Conservation (phyloP, 2,797 vertebrate genomes). For the Nyctibius grandis region DNA sequence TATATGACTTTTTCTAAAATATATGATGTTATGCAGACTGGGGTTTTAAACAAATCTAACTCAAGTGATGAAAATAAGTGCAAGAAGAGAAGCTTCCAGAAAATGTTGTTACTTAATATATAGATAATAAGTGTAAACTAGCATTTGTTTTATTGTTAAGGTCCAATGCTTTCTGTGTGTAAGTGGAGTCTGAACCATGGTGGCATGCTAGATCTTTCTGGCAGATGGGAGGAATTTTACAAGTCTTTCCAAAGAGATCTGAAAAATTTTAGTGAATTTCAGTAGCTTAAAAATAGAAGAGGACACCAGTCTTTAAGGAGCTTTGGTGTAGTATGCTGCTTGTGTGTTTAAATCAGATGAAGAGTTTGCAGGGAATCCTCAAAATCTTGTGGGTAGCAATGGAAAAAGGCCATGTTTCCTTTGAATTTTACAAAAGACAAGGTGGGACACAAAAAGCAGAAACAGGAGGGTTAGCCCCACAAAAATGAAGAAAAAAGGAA, state of each 20-base stretch:
- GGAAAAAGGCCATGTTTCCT: rapidly evolving
- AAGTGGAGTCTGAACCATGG: not conserved
- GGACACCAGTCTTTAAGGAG: not conserved
- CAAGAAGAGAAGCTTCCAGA: not conserved
- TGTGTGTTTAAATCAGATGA: not conserved
- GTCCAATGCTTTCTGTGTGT: not conserved
- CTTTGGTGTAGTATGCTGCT: not conserved
- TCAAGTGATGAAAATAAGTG: not conserved
- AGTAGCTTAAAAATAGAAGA: not conserved
- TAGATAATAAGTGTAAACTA: not conserved
- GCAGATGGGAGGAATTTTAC: not conserved
- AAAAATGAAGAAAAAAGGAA: not conserved
- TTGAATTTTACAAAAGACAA: not conserved
- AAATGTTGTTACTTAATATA: too few relatives aligned
- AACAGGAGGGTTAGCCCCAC: not conserved
- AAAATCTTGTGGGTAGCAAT: not conserved
- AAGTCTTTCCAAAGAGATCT: not conserved
- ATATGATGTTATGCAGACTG: not conserved
- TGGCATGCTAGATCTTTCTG: not conserved
- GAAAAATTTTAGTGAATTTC: not conserved
- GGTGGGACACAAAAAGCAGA: not conserved
- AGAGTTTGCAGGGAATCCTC: not conserved
- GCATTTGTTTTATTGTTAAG: not conserved
- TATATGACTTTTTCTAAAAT: not conserved
- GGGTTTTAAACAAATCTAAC: not conserved